These are phyloP conservation scores for Centruroides sculpturatus DNA, from an alignment of 1,140 invertebrate genomes.

Conservation along the genomic window DNA sequence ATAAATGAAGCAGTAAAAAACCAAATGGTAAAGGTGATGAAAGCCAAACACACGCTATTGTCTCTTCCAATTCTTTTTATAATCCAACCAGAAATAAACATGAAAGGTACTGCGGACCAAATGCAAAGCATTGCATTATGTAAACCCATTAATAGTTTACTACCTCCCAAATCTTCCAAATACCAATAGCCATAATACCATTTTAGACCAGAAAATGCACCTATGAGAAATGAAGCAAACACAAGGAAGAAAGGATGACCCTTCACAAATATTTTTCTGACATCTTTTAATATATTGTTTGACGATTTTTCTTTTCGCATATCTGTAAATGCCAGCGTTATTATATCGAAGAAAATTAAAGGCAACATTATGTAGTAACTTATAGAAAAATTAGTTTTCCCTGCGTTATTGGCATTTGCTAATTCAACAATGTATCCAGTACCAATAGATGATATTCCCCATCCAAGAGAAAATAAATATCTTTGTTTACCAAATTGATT, in stretches of 20 bases:
- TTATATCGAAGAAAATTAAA: neutral
- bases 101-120: conserved; percentile 26
- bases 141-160: conserved; percentile 59
- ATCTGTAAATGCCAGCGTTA: neutral
- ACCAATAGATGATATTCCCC: conserved; percentile 3
- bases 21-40: conserved; percentile 55
- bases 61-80: conserved; percentile 67
- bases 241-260: neutral
- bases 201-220: conserved; percentile 64
- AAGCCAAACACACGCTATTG: conserved; percentile 62
- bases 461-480: conserved; percentile 6
- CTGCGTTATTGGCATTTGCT: conserved; percentile 14
- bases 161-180: conserved; percentile 18
- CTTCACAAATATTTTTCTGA: neutral
- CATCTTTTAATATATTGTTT: conserved; percentile 3
- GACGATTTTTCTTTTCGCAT: conserved; percentile 1
- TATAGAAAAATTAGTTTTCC: conserved; percentile 10
- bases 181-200: conserved; percentile 60
- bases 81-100: conserved; percentile 30
- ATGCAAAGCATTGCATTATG: conserved; percentile 36
- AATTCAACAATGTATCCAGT: conserved; percentile 7
- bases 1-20: conserved; percentile 63
- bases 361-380: conserved; percentile 3
- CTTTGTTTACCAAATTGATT: conserved; percentile 1
- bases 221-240: conserved; percentile 60